Evolutionary conservation across 2,888 invertebrate species (phyloP).

Genomic region (Cyrtodaria siliqua): DNA sequence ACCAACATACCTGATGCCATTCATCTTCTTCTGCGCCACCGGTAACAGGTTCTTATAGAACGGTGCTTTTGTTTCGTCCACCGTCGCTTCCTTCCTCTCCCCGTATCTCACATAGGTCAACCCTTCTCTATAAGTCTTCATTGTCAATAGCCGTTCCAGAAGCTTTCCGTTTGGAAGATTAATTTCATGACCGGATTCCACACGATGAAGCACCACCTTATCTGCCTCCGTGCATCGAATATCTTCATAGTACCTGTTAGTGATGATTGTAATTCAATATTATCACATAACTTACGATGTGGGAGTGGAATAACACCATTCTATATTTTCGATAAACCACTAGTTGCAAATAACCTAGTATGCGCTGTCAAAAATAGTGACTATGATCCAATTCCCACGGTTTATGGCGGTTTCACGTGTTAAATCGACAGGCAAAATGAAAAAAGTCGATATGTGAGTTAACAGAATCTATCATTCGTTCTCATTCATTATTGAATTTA

Average conservation of each 20-base stretch:
- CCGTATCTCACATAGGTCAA: not conserved
- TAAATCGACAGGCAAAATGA: too few relatives aligned
- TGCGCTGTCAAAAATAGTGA: too few relatives aligned
- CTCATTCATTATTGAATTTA: too few relatives aligned
- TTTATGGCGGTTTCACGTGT: too few relatives aligned
- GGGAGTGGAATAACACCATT: too few relatives aligned
- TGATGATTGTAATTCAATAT: too few relatives aligned
- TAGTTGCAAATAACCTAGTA: too few relatives aligned
- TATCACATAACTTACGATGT: too few relatives aligned
- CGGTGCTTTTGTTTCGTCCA: conserved; percentile 68
- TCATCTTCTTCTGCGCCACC: conserved; percentile 77
- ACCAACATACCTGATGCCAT: conserved; percentile 75
- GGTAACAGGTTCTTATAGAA: conserved; percentile 78
- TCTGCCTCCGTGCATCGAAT: conserved; percentile 81
- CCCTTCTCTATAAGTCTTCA: conserved; percentile 72
- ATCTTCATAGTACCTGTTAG: conserved; percentile 86
- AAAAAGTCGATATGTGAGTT: too few relatives aligned
- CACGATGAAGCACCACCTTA: conserved; percentile 74
- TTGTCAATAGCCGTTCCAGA: conserved; percentile 82
- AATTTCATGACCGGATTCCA: conserved; percentile 76
- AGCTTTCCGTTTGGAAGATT: conserved; percentile 84
- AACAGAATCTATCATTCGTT: too few relatives aligned
- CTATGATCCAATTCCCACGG: too few relatives aligned
- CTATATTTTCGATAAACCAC: too few relatives aligned
- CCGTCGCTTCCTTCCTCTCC: not conserved